Evolutionary conservation across 2,888 invertebrate species (phyloP), one percentile per base, ranked within the genome.

Genomic region (Sminthurinus aureus): DNA sequence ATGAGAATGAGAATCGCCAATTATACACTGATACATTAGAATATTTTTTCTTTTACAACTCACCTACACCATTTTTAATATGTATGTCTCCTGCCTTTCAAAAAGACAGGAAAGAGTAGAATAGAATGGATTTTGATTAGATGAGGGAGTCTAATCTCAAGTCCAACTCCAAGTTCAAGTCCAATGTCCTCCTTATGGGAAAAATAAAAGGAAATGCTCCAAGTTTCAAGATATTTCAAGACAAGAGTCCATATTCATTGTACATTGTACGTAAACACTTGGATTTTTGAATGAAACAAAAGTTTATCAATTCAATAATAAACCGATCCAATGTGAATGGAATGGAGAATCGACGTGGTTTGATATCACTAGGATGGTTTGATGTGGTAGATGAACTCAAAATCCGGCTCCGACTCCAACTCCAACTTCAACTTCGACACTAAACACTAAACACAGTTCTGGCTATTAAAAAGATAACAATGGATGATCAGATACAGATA

Each of bases 61-160:
- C 71, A 22, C 71, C 24, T 24, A 24, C 24, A 24, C 15, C 26
- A 71, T 38, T 38, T 38, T n/a, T n/a, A n/a, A 67, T n/a, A n/a
- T 67, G 20, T 20, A 9, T 71, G 22, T 71, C 71, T 71, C 71
- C 24, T 22, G 69, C n/a, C 71, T 71, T 24, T 67, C 52, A 51
- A 67, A 67, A 67, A 67, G 24, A 24, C 26, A 24, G 26, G 8
- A 22, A 71, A 58, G 58, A 58, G 11, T 71, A 71, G 71, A 24
- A 20, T 24, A 71, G 71, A 78, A 78, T 77, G 8, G 20, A 51
- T n/a, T 78, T 78, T 78, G 78, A 78, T 78, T 78, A 78, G 64
- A 22, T 24, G 58, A 58, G 26, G 50, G 73, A 38, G n/a, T 75
- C 26, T 8, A 81, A 77, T 22, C 51, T 11, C 64, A 75, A 76